phyloP scores from a whole-genome alignment of 2,888 invertebrate genomes.

The Euphydryas editha region DNA sequence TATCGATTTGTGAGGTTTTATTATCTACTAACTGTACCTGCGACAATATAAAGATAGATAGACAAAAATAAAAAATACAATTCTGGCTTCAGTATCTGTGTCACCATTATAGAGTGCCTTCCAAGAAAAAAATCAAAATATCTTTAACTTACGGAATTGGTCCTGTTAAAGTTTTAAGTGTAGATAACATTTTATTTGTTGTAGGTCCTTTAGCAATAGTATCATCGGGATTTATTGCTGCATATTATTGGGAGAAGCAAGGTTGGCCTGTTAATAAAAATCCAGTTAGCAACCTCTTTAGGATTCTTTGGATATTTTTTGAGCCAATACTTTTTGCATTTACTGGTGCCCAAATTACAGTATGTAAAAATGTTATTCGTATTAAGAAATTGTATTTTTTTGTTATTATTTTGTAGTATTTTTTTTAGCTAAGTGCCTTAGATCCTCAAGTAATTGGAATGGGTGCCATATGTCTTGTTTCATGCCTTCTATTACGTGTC shows the following conservation, averaged over 20 bases:
- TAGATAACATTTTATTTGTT: neutral
- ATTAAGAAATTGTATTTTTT: constrained; percentile 2
- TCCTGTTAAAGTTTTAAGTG: too few species aligned
- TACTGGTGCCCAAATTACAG: constrained; percentile 92
- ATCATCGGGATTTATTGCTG: constrained; percentile 88
- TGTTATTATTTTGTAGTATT: neutral
- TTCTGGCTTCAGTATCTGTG: too few species aligned
- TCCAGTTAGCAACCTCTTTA: constrained; percentile 89
- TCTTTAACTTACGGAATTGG: too few species aligned
- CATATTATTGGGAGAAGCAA: constrained; percentile 88
- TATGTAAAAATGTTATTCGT: constrained; percentile 57
- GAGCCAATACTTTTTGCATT: constrained; percentile 94
- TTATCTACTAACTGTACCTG: too few species aligned
- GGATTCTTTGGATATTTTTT: constrained; percentile 93
- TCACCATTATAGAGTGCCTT: too few species aligned
- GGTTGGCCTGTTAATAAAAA: constrained; percentile 90
- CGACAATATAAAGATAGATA: too few species aligned
- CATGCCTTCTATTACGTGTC: constrained; percentile 84
- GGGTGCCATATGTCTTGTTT: constrained; percentile 85
- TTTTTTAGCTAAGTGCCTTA: constrained; percentile 78
- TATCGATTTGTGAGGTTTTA: neutral
- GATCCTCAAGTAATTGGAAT: constrained; percentile 86
- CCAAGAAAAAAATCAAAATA: too few species aligned
- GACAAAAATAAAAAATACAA: too few species aligned
- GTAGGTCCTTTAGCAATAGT: constrained; percentile 88